Conservation (phyloP, 2,113 vertebrate species). For the Colinus virginianus region DNA sequence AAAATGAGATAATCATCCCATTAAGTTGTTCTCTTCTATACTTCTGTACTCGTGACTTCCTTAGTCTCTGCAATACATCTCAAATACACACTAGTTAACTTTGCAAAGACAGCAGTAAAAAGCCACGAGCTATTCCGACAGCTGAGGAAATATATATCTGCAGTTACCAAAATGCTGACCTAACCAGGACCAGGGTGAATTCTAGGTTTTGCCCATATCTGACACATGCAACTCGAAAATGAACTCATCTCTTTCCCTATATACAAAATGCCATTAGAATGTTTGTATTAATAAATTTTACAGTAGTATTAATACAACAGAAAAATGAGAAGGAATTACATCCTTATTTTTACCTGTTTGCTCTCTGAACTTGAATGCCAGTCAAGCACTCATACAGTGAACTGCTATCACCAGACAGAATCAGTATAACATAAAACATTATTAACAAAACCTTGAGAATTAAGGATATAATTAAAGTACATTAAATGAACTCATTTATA, state of each 20-base stretch:
- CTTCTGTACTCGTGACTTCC: background rate
- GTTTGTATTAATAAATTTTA: background rate
- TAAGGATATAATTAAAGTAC: background rate
- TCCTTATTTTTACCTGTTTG: background rate
- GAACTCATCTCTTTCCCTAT: background rate
- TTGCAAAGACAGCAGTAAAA: background rate
- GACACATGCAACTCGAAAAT: background rate
- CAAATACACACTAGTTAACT: background rate
- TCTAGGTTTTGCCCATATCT: background rate
- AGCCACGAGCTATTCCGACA: accelerated
- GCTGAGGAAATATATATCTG: background rate
- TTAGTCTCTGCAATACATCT: background rate
- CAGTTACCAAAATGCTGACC: background rate
- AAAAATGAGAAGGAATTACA: background rate
- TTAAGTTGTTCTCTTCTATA: background rate
- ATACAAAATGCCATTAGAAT: too few species aligned
- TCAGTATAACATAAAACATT: background rate
- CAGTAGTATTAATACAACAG: background rate
- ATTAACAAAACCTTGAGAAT: background rate
- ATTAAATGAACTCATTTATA: background rate
- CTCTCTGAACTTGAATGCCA: background rate
- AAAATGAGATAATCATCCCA: background rate
- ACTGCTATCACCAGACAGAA: background rate
- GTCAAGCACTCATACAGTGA: background rate
- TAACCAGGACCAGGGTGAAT: background rate